A percentile compares a stretch with the other conserved stretches of the same genome.
Conservation (phyloP, 2,888 invertebrate species). For the Linnaemya tessellans region DNA sequence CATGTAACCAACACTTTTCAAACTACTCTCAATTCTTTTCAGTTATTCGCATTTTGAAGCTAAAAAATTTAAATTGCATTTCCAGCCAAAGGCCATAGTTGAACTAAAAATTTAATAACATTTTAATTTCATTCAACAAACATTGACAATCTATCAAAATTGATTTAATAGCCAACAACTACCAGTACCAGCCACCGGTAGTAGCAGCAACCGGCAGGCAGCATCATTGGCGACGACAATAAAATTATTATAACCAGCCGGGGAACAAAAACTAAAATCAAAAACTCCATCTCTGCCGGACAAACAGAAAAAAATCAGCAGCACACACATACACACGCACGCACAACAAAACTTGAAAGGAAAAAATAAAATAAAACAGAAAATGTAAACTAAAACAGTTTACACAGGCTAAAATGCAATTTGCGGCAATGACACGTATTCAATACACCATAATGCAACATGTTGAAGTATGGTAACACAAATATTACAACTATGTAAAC, state of each 20-base stretch:
- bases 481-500: conserved; percentile 65
- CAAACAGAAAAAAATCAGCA: conserved; percentile 9
- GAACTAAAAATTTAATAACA: conserved; percentile 33
- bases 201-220: conserved; percentile 15
- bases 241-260: conserved; percentile 56
- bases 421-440: conserved; percentile 71
- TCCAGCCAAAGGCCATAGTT: conserved; percentile 5
- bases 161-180: conserved; percentile 66
- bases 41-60: not conserved
- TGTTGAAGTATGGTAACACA: conserved; percentile 70
- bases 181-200: conserved; percentile 8
- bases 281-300: not conserved
- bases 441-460: conserved; percentile 72
- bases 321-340: too few species aligned
- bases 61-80: conserved; percentile 50
- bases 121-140: conserved; percentile 63
- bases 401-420: conserved; percentile 71
- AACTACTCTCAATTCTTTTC: not conserved
- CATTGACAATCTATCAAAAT: conserved; percentile 71
- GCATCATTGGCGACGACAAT: conserved; percentile 36
- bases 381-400: conserved; percentile 51
- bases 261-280: conserved; percentile 7
- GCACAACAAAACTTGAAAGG: not conserved
- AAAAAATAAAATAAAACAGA: conserved; percentile 6
- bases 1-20: not conserved